Evolutionary conservation across 1,140 invertebrate genomes (phyloP), one percentile per base, ranked within the genome.

Genomic region (Drosophila kanapiae): DNA sequence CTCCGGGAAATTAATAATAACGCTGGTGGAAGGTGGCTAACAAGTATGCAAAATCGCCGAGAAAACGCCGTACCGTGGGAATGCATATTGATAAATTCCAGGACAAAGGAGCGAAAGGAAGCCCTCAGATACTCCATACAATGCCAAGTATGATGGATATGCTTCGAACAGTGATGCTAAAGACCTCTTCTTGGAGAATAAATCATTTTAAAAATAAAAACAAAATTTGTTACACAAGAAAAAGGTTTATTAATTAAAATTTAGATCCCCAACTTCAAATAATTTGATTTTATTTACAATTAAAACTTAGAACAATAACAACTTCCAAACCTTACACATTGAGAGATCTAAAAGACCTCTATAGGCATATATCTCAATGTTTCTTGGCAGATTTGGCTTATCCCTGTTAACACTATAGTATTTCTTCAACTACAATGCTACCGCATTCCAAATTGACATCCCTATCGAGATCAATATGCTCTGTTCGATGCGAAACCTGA

Each of bases 21-120:
- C 7, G 35, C 45, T 31, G 29, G 23, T 14, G n/a, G 9, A 51
- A 72, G 69, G 45, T 60, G 67, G 8, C 37, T 71, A 33, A 49
- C 62, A 76, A 72, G 65, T 83, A 79, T 76, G 81, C 70, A 80
- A 84, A 84, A 72, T 83, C 58, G 76, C 71, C 64, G 53, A 40
- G 57, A 54, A 60, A 63, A 82, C 67, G 43, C 37, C 35, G 27
- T 9, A 51, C 48, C 18, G 27, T 9, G 40, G 75, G 75, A 82
- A 61, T 70, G 80, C 81, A 84, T 84, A 84, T 84, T 84, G 81
- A 83, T 83, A 83, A 83, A 83, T 83, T 83, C 71, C 72, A 59
- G 76, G 14, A 59, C 61, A 53, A 67, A 57, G 47, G 56, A 62
- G 37, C 27, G 31, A 35, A 47, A 62, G 27, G 51, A 16, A 38